Evolutionary conservation across 2,113 vertebrate species (phyloP).

Genomic region (Pristiophorus japonicus): DNA sequence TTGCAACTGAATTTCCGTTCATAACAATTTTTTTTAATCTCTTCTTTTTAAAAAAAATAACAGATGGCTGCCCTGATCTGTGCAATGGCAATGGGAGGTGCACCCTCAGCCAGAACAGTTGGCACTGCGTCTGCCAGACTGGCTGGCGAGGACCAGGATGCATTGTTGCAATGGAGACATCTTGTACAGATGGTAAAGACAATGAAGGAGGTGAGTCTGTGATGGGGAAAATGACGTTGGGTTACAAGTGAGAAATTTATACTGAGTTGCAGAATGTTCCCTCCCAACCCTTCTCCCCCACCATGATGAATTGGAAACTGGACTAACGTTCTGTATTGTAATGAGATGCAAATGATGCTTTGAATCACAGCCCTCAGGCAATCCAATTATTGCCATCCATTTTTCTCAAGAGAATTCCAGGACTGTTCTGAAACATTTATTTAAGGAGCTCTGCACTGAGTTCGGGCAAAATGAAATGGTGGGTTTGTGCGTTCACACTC

Average conservation of each 20-base stretch:
- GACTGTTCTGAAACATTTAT: neutral
- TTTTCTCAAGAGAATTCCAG: neutral
- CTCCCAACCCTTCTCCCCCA: neutral
- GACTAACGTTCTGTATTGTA: neutral
- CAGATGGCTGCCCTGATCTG: slow-evolving; percentile 97
- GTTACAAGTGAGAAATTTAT: neutral
- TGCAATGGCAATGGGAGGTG: slow-evolving; percentile 97
- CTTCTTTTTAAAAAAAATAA: slow-evolving; percentile 45
- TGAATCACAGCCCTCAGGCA: neutral
- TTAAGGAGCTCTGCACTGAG: neutral
- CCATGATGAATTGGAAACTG: neutral
- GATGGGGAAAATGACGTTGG: neutral
- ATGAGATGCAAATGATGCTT: neutral
- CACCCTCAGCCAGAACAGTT: slow-evolving; percentile 96
- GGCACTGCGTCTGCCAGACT: slow-evolving; percentile 97
- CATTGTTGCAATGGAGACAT: slow-evolving; percentile 97
- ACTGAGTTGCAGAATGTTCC: neutral
- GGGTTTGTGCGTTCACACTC: neutral
- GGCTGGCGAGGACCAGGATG: slow-evolving; percentile 97
- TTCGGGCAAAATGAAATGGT: neutral
- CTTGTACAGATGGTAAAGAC: slow-evolving; percentile 96
- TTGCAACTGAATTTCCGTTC: slow-evolving; percentile 43
- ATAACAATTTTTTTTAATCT: slow-evolving; percentile 58
- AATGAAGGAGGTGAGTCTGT: slow-evolving; percentile 92
- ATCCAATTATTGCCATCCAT: neutral